A percentile compares a stretch with the other conserved stretches of the same genome.
Evolutionary conservation across 2,113 vertebrate genomes (phyloP).

Genomic region (Nyctibius bracteatus): DNA sequence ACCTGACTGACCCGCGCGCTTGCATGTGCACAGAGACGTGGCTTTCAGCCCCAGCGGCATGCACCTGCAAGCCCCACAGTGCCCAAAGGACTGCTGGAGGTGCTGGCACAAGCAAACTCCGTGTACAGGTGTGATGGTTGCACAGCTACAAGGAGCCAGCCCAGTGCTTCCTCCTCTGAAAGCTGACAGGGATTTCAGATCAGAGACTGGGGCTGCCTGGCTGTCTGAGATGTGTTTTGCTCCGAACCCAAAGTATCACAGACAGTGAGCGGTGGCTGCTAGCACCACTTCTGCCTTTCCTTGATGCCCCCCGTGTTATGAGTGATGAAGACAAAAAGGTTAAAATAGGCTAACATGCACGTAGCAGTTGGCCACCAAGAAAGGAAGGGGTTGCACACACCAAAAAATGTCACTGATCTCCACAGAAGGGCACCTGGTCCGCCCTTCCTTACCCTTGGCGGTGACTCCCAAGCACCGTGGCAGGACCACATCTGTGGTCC

Average conservation of each 20-base stretch:
- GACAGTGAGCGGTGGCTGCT: background rate
- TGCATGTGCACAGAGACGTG: rapidly evolving
- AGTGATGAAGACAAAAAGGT: background rate
- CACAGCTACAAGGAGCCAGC: background rate
- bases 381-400: rapidly evolving
- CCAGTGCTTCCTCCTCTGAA: background rate
- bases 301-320: background rate
- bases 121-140: rapidly evolving
- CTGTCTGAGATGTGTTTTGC: background rate
- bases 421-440: background rate
- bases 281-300: background rate
- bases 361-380: background rate
- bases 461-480: background rate
- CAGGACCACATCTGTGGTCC: background rate
- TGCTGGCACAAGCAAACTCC: background rate
- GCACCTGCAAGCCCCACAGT: rapidly evolving
- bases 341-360: background rate
- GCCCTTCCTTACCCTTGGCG: background rate
- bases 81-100: background rate
- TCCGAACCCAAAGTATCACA: background rate
- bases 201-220: rapidly evolving
- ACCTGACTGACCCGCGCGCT: background rate
- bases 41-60: rapidly evolving
- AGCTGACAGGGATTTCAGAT: background rate
- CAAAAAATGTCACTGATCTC: background rate